A percentile compares a stretch with the other conserved stretches of the same genome.
These are phyloP conservation scores for Sandelia bainsii DNA, from an alignment of 2,797 vertebrate genomes.

Conservation along the genomic window DNA sequence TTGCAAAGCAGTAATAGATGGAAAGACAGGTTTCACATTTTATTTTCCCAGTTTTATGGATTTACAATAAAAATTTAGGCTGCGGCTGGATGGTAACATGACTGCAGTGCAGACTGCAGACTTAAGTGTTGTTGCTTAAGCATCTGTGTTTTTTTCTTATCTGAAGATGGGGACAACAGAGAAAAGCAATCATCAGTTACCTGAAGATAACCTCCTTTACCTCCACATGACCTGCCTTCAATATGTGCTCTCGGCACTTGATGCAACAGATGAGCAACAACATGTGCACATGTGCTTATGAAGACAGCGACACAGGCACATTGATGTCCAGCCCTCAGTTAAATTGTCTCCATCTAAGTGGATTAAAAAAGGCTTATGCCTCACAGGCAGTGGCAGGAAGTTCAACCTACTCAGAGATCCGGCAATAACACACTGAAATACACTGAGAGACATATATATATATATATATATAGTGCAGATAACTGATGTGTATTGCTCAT, in stretches of 20 bases:
- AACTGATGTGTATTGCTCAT: constrained; percentile 32
- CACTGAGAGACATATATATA: not conserved
- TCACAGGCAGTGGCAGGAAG: constrained; percentile 25
- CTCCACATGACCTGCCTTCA: constrained; percentile 36
- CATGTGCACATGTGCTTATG: constrained; percentile 6
- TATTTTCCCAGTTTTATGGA: not conserved
- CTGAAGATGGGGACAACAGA: constrained; percentile 4
- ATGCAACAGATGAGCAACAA: constrained; percentile 39
- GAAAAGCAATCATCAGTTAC: constrained; percentile 6
- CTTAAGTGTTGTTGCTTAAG: not conserved
- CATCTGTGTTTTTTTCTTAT: not conserved
- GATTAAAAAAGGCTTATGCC: constrained; percentile 40
- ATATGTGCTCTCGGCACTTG: constrained; percentile 17
- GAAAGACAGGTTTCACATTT: not conserved
- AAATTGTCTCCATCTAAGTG: constrained; percentile 44
- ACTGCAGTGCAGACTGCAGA: too few relatives aligned
- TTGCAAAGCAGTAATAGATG: not conserved
- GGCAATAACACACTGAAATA: constrained; percentile 6
- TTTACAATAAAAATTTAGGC: not conserved
- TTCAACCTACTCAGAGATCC: constrained; percentile 29
- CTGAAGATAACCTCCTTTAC: constrained; percentile 41
- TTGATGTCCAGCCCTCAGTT: constrained; percentile 29
- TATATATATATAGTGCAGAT: not conserved
- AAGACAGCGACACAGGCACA: constrained; percentile 4
- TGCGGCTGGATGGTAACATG: not conserved